Conservation (phyloP, 2,888 invertebrate species). For the Heliothis peltigera region DNA sequence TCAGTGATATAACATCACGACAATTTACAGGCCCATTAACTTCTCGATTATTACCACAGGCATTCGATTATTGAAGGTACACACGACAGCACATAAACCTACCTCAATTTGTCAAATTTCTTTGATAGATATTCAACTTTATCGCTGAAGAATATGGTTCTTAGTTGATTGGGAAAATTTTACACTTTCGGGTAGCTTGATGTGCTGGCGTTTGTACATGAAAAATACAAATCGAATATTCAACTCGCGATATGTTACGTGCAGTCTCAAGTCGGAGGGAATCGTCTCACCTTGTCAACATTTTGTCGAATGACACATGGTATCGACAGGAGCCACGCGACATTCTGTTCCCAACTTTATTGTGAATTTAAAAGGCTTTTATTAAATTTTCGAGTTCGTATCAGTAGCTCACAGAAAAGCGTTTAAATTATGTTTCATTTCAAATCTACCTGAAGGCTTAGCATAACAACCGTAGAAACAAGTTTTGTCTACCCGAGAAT, state of each 20-base stretch:
- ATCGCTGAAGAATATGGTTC: no score
- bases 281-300: constrained; percentile 17
- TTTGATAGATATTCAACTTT: no score
- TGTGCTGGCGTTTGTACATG: no score
- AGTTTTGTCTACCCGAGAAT: no score
- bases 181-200: no score
- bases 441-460: no score
- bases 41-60: background rate
- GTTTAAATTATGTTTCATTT: background rate
- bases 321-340: background rate
- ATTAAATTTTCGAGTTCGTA: background rate
- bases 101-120: no score
- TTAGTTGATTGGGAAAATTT: no score
- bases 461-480: no score
- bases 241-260: constrained; percentile 1
- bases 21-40: background rate
- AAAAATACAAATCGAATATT: background rate
- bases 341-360: background rate
- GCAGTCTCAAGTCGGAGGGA: constrained; percentile 2
- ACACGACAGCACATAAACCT: no score
- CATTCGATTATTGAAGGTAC: background rate
- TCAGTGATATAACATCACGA: background rate
- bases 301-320: constrained; percentile 9
- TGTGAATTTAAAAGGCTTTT: background rate
- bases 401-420: background rate